These are phyloP conservation scores for Heliconius nattereri DNA, from an alignment of 1,140 invertebrate species.

Conservation along the genomic window DNA sequence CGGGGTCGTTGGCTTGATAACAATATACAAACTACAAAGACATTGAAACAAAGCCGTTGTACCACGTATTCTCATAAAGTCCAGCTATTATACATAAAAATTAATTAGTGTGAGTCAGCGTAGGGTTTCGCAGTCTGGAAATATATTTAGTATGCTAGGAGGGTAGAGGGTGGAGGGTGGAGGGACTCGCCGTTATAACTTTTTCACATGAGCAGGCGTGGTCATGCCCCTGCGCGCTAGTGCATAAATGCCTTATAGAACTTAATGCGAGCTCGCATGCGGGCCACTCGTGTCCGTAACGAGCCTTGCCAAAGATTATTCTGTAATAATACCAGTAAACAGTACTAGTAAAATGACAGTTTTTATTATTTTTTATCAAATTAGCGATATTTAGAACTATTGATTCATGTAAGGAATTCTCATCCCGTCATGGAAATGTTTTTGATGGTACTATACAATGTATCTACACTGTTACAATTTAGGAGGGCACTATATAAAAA, in stretches of 20 bases:
- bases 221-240: conserved; percentile 59
- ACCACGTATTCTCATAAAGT: conserved; percentile 43
- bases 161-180: conserved; percentile 9
- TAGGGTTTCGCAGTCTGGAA: conserved; percentile 38
- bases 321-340: conserved; percentile 17
- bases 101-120: conserved; percentile 54
- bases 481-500: too few species aligned
- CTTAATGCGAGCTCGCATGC: conserved; percentile 69
- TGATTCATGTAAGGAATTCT: too few species aligned
- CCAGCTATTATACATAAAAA: conserved; percentile 38
- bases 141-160: conserved; percentile 35
- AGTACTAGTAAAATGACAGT: neutral
- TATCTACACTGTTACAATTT: too few species aligned
- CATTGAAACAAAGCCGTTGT: conserved; percentile 38
- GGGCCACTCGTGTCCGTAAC: conserved; percentile 58
- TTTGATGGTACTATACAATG: too few species aligned
- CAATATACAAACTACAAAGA: conserved; percentile 41
- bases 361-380: neutral
- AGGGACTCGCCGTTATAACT: conserved; percentile 54
- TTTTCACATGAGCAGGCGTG: conserved; percentile 54
- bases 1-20: conserved; percentile 40
- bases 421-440: too few species aligned
- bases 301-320: conserved; percentile 55
- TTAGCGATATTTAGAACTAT: too few species aligned
- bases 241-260: conserved; percentile 70